Conservation (phyloP, 2,888 invertebrate species). For the Tupiocoris notatus region DNA sequence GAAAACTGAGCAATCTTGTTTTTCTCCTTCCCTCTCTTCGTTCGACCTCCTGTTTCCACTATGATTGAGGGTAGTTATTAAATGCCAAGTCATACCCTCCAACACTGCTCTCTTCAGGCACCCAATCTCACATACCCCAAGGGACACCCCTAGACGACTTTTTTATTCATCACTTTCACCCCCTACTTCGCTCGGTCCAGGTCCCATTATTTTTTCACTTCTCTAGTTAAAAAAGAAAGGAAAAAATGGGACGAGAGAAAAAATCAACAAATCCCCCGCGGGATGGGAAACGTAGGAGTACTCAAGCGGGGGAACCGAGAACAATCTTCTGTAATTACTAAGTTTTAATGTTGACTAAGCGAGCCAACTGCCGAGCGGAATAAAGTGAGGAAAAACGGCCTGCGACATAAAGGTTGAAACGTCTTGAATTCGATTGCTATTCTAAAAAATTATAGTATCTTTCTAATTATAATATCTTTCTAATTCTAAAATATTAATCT, state of each 20-base stretch:
- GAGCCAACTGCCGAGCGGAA: slow-evolving; percentile 22
- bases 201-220: slow-evolving; percentile 48
- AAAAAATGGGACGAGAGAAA: neutral
- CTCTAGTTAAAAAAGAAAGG: slow-evolving; percentile 42
- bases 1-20: neutral
- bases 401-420: too few relatives aligned
- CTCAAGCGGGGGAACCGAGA: neutral
- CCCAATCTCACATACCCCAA: slow-evolving; percentile 31
- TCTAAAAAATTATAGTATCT: too few relatives aligned
- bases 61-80: neutral
- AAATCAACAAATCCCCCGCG: slow-evolving; percentile 46
- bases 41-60: too few relatives aligned
- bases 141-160: slow-evolving; percentile 29
- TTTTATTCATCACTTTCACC: slow-evolving; percentile 43
- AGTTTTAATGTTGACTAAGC: slow-evolving; percentile 23
- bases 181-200: slow-evolving; percentile 4
- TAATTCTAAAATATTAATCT: too few relatives aligned
- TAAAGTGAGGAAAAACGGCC: too few relatives aligned
- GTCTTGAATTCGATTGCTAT: too few relatives aligned
- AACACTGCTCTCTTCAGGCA: neutral
- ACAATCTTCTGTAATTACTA: slow-evolving; percentile 35
- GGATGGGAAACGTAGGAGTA: slow-evolving; percentile 3
- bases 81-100: neutral
- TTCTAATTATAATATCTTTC: too few relatives aligned
- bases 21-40: neutral